Percentiles rank a stretch among this genome's conserved stretches.
phyloP scores from a whole-genome alignment of 2,113 vertebrate genomes.

The Spilogale gracilis region DNA sequence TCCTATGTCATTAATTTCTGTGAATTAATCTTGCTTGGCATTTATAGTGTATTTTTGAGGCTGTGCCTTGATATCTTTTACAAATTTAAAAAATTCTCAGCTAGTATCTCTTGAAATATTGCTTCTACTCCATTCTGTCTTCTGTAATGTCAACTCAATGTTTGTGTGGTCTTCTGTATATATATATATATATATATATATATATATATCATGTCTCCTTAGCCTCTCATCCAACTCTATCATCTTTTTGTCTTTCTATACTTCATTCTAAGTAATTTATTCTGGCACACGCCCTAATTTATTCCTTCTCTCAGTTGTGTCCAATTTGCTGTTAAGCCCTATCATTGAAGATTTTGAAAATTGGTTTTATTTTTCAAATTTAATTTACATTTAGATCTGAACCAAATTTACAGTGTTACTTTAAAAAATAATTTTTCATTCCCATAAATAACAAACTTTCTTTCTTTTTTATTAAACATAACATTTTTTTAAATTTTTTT shows the following conservation, averaged over 20 bases:
- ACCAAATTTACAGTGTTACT: not conserved
- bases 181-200: fast-evolving
- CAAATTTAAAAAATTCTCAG: not conserved
- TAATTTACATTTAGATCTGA: slow-evolving; percentile 1
- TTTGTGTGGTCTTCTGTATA: not conserved
- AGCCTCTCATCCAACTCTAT: not conserved
- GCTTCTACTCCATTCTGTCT: not conserved
- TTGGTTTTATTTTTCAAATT: slow-evolving; percentile 7
- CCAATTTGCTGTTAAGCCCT: not conserved
- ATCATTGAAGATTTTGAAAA: not conserved
- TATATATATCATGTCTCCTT: too few relatives aligned
- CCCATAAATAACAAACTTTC: not conserved
- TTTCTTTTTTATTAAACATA: not conserved
- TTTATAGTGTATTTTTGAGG: not conserved
- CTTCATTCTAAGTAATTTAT: not conserved
- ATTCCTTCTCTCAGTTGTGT: not conserved
- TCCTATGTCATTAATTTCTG: not conserved
- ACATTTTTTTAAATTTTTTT: not conserved
- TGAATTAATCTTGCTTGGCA: not conserved
- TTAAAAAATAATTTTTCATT: not conserved
- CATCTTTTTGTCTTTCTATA: not conserved
- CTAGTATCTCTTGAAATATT: not conserved
- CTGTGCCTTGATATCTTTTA: not conserved
- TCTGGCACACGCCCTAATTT: not conserved
- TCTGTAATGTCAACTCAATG: not conserved